Percentiles rank a stretch among this genome's conserved stretches.
phyloP scores from a whole-genome alignment of 2,113 vertebrate species.

The Clarias batrachus region DNA sequence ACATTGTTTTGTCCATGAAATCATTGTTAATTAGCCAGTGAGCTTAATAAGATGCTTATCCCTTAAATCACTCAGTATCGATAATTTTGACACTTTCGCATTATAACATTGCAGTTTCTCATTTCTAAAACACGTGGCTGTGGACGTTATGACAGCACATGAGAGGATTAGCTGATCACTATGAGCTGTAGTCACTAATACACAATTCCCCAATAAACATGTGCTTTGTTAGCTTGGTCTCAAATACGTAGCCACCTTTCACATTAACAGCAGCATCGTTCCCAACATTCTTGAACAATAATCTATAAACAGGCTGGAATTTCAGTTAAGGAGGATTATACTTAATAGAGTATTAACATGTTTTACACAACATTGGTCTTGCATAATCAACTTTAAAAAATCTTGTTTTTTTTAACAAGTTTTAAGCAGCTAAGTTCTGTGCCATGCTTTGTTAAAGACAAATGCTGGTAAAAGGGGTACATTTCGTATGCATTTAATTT shows the following conservation, averaged over 20 bases:
- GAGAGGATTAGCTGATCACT: constrained; percentile 10
- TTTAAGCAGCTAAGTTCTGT: neutral
- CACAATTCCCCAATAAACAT: constrained; percentile 30
- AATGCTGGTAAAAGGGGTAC: neutral
- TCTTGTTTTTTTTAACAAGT: neutral
- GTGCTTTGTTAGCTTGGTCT: constrained; percentile 20
- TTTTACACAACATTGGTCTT: neutral
- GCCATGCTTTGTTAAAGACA: neutral
- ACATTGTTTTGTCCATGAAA: neutral
- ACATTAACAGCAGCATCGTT: neutral
- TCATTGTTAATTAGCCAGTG: neutral
- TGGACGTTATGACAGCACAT: constrained; percentile 2
- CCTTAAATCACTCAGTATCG: neutral
- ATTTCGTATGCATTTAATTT: neutral
- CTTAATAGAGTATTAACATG: neutral
- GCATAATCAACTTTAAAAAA: neutral
- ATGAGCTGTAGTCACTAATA: neutral
- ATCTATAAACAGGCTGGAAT: constrained; percentile 2
- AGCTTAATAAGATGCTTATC: neutral
- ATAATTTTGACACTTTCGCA: neutral
- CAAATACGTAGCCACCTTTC: constrained; percentile 12
- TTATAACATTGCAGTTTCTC: neutral
- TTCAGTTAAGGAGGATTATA: neutral
- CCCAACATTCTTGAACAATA: neutral
- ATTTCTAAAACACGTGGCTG: neutral